Percentiles rank a stretch among this genome's conserved stretches.
phyloP scores from a whole-genome alignment of 1,140 invertebrate species.

The Leptonema lineaticorne region DNA sequence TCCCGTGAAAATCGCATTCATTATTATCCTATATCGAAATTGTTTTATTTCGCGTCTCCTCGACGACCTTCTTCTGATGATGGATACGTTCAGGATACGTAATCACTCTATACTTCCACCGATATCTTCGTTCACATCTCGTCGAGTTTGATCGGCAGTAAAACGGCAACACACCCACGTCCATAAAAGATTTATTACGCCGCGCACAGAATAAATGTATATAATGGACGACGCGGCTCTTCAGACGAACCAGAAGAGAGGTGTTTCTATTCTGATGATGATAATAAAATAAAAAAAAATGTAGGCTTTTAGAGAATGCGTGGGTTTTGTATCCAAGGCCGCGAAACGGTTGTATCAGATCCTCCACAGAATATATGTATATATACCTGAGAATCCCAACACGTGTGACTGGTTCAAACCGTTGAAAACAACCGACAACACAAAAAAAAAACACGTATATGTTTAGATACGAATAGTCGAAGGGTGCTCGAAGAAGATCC shows the following conservation, averaged over 20 bases:
- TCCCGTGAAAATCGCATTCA: too few relatives aligned
- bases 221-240: background rate
- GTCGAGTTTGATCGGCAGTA: background rate
- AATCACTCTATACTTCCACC: too few relatives aligned
- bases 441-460: background rate
- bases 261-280: background rate
- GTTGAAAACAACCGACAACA: background rate
- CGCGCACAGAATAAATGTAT: background rate
- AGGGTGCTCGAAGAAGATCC: background rate
- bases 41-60: too few relatives aligned
- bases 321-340: background rate
- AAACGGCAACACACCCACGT: background rate
- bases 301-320: background rate
- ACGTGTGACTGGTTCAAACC: slow-evolving; percentile 15
- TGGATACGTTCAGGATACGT: too few relatives aligned
- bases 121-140: too few relatives aligned
- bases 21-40: too few relatives aligned
- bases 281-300: too few relatives aligned
- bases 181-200: background rate
- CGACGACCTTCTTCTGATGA: too few relatives aligned
- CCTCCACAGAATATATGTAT: background rate
- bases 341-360: background rate
- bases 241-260: too few relatives aligned
- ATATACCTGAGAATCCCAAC: slow-evolving; percentile 1
- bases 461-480: background rate